A percentile compares a stretch with the other conserved stretches of the same genome.
Evolutionary conservation across 1,140 invertebrate genomes (phyloP).

Genomic region (Cyclina sinensis): DNA sequence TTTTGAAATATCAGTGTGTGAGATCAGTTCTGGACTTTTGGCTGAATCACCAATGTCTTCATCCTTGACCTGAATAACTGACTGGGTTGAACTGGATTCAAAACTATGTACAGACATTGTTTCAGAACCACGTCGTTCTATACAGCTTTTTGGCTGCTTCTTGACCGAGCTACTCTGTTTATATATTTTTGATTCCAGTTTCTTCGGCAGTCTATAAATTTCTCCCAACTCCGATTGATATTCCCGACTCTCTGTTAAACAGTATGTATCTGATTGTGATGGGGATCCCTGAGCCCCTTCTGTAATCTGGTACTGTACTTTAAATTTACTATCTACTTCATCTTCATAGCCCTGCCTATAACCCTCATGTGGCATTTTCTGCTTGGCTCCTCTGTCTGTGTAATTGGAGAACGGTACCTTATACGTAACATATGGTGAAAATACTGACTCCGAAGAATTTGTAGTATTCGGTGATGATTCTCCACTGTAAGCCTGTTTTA

Average conservation of each 20-base stretch:
- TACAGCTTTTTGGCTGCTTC: slow-evolving; percentile 35
- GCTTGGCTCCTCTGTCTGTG: not conserved
- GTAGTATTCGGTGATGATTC: slow-evolving; percentile 33
- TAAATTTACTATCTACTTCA: slow-evolving; percentile 21
- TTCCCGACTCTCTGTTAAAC: slow-evolving; percentile 33
- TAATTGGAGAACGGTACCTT: slow-evolving; percentile 48
- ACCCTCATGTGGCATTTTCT: not conserved
- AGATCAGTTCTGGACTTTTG: slow-evolving; percentile 29
- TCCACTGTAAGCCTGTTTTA: not conserved
- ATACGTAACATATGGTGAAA: slow-evolving; percentile 34
- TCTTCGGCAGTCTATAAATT: slow-evolving; percentile 59
- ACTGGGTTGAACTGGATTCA: not conserved
- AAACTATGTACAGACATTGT: slow-evolving; percentile 21
- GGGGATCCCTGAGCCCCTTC: not conserved
- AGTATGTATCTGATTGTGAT: slow-evolving; percentile 15
- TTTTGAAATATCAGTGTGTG: slow-evolving; percentile 52
- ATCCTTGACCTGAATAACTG: slow-evolving; percentile 27
- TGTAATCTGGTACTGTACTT: slow-evolving; percentile 3
- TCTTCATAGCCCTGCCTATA: not conserved
- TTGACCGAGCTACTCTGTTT: slow-evolving; percentile 32
- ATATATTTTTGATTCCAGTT: slow-evolving; percentile 65
- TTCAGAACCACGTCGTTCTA: slow-evolving; percentile 33
- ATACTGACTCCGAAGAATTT: slow-evolving; percentile 17
- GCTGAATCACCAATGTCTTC: not conserved
- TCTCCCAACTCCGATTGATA: slow-evolving; percentile 56